phyloP scores from a whole-genome alignment of 2,797 vertebrate genomes.

The Aulostomus chinensis region DNA sequence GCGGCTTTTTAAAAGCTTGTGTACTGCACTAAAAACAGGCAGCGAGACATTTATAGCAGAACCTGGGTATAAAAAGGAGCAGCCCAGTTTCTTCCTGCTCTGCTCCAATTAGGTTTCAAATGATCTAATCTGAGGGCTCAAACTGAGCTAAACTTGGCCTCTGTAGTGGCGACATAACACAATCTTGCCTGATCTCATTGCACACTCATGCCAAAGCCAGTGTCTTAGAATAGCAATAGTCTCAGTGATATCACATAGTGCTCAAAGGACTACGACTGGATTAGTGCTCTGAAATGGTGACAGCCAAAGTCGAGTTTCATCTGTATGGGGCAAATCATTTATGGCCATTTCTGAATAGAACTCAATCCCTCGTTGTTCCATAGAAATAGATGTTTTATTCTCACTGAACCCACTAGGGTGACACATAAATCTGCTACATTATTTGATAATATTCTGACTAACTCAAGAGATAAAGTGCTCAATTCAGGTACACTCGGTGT shows the following conservation, averaged over 20 bases:
- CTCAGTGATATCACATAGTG: conserved; percentile 17
- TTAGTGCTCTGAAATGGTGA: conserved; percentile 9
- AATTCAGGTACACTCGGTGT: no score
- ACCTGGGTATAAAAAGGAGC: conserved; percentile 50
- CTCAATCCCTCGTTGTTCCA: no score
- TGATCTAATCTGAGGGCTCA: conserved; percentile 22
- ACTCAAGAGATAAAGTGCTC: no score
- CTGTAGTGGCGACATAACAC: conserved; percentile 11
- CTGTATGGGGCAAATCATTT: no score
- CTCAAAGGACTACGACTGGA: no score
- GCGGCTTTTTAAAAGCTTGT: conserved; percentile 34
- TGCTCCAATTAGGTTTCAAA: conserved; percentile 40
- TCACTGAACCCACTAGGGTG: no score
- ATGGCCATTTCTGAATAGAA: no score
- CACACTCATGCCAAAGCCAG: conserved; percentile 20
- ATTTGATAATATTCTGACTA: no score
- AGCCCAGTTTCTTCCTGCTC: conserved; percentile 55
- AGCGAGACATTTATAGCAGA: conserved; percentile 48
- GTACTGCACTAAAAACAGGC: conserved; percentile 57
- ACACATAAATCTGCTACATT: no score
- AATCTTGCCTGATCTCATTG: conserved; percentile 16
- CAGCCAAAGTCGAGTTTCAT: conserved; percentile 4
- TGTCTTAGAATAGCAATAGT: conserved; percentile 24
- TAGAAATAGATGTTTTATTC: no score
- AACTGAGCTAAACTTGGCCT: conserved; percentile 27